phyloP scores from a whole-genome alignment of 2,888 invertebrate genomes.

The Parnassius smintheus region DNA sequence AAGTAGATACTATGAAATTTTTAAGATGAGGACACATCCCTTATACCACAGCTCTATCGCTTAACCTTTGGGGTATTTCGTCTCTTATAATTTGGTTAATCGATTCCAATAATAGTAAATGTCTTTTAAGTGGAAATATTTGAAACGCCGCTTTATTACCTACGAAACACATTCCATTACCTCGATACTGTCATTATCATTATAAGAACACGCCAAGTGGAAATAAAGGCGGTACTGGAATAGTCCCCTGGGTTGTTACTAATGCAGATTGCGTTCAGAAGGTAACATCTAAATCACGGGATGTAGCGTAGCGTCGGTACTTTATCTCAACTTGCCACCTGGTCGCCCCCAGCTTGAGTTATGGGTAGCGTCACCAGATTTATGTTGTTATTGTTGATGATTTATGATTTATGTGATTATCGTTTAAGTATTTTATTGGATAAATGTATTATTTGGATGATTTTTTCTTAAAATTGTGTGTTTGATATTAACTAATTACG shows the following conservation, averaged over 20 bases:
- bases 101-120: too few species aligned
- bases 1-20: too few species aligned
- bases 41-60: too few species aligned
- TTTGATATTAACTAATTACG: background rate
- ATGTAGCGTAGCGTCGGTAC: conserved; percentile 64
- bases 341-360: conserved; percentile 44
- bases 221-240: conserved; percentile 31
- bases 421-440: too few species aligned
- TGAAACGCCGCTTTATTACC: background rate
- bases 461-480: background rate
- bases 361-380: conserved; percentile 38
- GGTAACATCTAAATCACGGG: conserved; percentile 77
- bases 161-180: conserved; percentile 28
- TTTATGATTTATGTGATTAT: too few species aligned
- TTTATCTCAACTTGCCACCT: conserved; percentile 74
- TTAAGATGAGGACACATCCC: too few species aligned
- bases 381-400: too few species aligned
- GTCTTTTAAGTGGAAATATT: too few species aligned
- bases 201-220: conserved; percentile 44
- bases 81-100: too few species aligned
- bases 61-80: too few species aligned
- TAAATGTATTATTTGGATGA: too few species aligned
- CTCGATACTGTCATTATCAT: conserved; percentile 52
- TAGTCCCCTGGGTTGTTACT: conserved; percentile 50
- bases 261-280: conserved; percentile 73